Percentiles rank a stretch among this genome's conserved stretches.
These are phyloP conservation scores for Andrena bicolor DNA, from an alignment of 2,888 invertebrate genomes.

Conservation along the genomic window DNA sequence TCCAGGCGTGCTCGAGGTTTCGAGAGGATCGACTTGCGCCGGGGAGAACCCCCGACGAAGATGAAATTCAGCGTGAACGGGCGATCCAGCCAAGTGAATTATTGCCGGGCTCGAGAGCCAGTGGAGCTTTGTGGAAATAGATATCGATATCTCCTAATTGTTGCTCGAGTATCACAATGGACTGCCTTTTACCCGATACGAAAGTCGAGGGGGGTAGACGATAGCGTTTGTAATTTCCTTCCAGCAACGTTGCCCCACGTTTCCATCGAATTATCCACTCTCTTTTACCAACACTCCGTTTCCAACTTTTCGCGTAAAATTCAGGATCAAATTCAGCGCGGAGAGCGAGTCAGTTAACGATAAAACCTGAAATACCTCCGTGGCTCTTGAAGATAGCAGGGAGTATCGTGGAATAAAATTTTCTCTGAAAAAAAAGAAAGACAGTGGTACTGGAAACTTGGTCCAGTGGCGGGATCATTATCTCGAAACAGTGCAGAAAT, in stretches of 20 bases:
- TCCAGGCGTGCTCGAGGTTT: constrained; percentile 84
- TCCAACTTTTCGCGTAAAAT: background rate
- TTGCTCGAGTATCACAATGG: constrained; percentile 31
- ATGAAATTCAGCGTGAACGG: constrained; percentile 45
- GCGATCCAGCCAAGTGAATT: constrained; percentile 64
- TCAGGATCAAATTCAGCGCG: background rate
- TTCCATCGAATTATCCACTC: background rate
- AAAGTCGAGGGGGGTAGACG: constrained; percentile 12
- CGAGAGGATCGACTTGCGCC: constrained; percentile 38
- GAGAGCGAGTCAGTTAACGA: background rate
- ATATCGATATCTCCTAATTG: constrained; percentile 53
- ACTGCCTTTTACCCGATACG: background rate
- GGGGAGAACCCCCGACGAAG: constrained; percentile 22
- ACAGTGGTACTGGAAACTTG: no score
- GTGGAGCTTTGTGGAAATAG: constrained; percentile 35
- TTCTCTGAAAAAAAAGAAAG: no score
- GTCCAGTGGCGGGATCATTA: background rate
- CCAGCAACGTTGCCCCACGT: background rate
- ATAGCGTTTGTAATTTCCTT: constrained; percentile 1
- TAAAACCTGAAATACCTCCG: constrained; percentile 1
- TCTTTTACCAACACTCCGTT: background rate
- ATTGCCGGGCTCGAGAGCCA: constrained; percentile 31
- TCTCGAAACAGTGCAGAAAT: constrained; percentile 26
- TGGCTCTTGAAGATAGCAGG: no score
- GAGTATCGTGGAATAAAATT: no score